phyloP scores from a whole-genome alignment of 2,888 invertebrate genomes.

The Quadroppia sp. region DNA sequence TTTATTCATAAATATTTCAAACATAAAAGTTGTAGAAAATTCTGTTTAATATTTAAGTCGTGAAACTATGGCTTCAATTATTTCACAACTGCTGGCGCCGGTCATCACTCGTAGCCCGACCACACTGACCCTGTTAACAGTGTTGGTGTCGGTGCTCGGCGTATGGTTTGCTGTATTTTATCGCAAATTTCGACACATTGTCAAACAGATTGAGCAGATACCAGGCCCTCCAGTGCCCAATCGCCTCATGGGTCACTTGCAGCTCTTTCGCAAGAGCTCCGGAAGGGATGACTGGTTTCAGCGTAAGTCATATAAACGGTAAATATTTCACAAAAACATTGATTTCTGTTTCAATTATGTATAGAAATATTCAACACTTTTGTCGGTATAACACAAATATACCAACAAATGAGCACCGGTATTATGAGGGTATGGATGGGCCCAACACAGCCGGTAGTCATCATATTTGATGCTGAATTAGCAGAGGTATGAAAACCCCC shows the following conservation, averaged over 20 bases:
- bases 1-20: too few species aligned
- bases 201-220: slow-evolving; percentile 31
- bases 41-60: neutral
- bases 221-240: slow-evolving; percentile 33
- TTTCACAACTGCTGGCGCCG: neutral
- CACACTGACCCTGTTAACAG: neutral
- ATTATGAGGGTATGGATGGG: slow-evolving; percentile 40
- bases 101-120: neutral
- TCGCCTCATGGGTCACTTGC: slow-evolving; percentile 22
- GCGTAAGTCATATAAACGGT: slow-evolving; percentile 24
- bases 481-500: slow-evolving; percentile 7
- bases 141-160: neutral
- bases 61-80: neutral
- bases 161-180: slow-evolving; percentile 1
- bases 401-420: slow-evolving; percentile 25
- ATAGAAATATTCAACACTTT: slow-evolving; percentile 39
- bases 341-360: neutral
- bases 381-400: slow-evolving; percentile 36
- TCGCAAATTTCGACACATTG: neutral
- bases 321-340: neutral
- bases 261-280: neutral
- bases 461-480: slow-evolving; percentile 37
- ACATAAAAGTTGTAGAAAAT: too few species aligned
- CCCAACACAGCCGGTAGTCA: slow-evolving; percentile 38
- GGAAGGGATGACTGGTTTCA: slow-evolving; percentile 27